Percentiles rank a stretch among this genome's conserved stretches.
Conservation (phyloP, 2,113 vertebrate species). For the Crotalus horridus region DNA sequence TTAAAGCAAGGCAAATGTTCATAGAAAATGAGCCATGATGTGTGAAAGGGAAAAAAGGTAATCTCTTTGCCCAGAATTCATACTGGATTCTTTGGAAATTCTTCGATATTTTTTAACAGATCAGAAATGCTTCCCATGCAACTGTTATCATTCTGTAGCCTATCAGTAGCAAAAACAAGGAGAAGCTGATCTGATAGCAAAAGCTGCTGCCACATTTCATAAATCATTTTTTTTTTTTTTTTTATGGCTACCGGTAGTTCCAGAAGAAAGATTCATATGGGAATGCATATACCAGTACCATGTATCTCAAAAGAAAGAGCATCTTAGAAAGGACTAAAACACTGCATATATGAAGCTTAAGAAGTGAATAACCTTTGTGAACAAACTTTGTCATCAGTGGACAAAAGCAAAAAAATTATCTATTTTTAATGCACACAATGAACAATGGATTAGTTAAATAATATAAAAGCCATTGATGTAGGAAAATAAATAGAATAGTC, state of each 20-base stretch:
- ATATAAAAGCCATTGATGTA: background rate
- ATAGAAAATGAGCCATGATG: conserved; percentile 50
- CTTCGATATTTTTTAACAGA: conserved; percentile 58
- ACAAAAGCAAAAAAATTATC: background rate
- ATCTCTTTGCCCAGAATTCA: conserved; percentile 53
- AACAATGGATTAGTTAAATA: background rate
- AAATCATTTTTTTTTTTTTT: background rate
- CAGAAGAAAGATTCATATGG: conserved; percentile 3
- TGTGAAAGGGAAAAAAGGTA: conserved; percentile 8
- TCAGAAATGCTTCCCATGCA: conserved; percentile 60
- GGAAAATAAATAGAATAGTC: background rate
- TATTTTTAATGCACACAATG: background rate
- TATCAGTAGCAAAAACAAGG: conserved; percentile 35
- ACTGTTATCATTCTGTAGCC: conserved; percentile 41
- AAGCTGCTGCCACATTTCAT: conserved; percentile 26
- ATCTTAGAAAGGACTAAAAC: background rate
- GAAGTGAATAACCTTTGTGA: background rate
- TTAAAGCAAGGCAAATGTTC: background rate
- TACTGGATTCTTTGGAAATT: conserved; percentile 57
- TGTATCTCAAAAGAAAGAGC: background rate
- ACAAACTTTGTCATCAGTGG: background rate
- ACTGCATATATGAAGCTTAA: background rate
- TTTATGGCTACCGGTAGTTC: conserved; percentile 23
- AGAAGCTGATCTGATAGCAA: conserved; percentile 47
- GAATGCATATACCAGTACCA: background rate